Evolutionary conservation across 2,113 vertebrate genomes (phyloP).

Genomic region (Gymnocephalus cernua): DNA sequence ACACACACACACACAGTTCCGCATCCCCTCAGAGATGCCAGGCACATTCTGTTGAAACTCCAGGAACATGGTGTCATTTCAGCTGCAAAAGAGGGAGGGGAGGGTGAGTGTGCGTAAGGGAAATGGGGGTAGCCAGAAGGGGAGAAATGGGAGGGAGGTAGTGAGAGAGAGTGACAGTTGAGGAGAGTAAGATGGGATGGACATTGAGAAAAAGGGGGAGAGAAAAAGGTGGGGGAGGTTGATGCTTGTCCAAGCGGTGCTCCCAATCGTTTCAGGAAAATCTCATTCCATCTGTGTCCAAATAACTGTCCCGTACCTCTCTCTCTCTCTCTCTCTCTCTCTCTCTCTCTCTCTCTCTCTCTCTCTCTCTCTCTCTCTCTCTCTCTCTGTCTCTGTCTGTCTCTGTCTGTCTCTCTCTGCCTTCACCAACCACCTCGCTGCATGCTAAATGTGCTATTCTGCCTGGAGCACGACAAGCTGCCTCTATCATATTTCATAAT

Average conservation of each 20-base stretch:
- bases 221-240: not conserved
- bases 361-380: constrained; percentile 17
- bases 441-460: constrained; percentile 33
- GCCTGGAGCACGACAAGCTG: constrained; percentile 46
- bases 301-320: constrained; percentile 27
- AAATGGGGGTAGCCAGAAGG: not conserved
- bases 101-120: not conserved
- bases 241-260: constrained; percentile 20
- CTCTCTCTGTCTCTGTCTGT: not conserved
- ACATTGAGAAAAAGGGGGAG: not conserved
- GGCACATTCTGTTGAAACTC: constrained; percentile 12
- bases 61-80: constrained; percentile 46
- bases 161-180: not conserved
- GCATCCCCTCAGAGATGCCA: constrained; percentile 9
- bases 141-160: not conserved
- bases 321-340: constrained; percentile 8
- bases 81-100: not conserved
- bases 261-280: constrained; percentile 57
- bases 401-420: not conserved
- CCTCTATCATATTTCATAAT: constrained; percentile 37
- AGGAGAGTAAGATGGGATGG: not conserved
- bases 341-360: too few relatives aligned
- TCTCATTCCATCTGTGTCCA: constrained; percentile 56
- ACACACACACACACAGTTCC: not conserved
- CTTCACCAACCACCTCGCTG: constrained; percentile 25